Conservation (phyloP, 1,140 invertebrate genomes). For the Euwallacea similis region DNA sequence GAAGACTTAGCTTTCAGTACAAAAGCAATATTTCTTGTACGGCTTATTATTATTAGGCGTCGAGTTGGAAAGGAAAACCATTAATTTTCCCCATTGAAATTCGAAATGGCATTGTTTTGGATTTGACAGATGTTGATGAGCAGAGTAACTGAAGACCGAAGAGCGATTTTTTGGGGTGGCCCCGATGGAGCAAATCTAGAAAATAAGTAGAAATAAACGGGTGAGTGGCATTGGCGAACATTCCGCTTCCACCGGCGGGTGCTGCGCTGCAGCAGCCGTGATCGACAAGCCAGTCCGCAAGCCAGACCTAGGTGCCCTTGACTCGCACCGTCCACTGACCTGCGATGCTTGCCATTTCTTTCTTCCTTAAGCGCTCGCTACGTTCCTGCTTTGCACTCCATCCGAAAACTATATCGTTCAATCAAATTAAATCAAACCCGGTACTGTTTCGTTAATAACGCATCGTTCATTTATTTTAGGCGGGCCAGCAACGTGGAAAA, state of each 20-base stretch:
- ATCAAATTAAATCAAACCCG: conserved; percentile 37
- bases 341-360: conserved; percentile 39
- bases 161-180: background rate
- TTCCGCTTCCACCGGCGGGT: conserved; percentile 6
- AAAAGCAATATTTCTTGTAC: too few relatives aligned
- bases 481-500: conserved; percentile 22
- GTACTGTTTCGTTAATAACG: conserved; percentile 35
- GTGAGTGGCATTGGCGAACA: conserved; percentile 17
- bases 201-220: conserved; percentile 1
- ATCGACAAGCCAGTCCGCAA: conserved; percentile 31
- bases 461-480: conserved; percentile 31
- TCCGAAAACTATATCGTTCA: conserved; percentile 32
- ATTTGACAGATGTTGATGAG: too few relatives aligned
- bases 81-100: too few relatives aligned
- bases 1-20: too few relatives aligned
- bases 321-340: conserved; percentile 36
- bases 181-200: conserved; percentile 2
- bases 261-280: conserved; percentile 14
- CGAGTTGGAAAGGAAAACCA: too few relatives aligned
- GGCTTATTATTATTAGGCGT: too few relatives aligned
- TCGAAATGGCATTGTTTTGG: too few relatives aligned
- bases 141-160: too few relatives aligned
- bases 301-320: conserved; percentile 33
- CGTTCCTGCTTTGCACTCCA: conserved; percentile 35
- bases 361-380: conserved; percentile 34